A percentile compares a stretch with the other conserved stretches of the same genome.
These are phyloP conservation scores for Polydesmus complanatus DNA, from an alignment of 2,888 invertebrate genomes.

Conservation along the genomic window DNA sequence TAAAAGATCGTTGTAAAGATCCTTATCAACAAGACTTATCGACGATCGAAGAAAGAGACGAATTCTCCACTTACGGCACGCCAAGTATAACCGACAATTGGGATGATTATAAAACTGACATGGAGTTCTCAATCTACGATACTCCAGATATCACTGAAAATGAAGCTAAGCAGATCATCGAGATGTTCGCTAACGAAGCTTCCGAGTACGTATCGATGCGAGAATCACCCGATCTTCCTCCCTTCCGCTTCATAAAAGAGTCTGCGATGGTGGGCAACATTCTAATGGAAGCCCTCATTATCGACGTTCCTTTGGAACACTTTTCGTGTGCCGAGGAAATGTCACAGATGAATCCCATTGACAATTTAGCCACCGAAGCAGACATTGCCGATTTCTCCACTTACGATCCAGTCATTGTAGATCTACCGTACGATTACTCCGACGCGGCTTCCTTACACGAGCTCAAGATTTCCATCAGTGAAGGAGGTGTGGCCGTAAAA, in stretches of 20 bases:
- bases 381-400: slow-evolving; percentile 70
- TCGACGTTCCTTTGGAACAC: slow-evolving; percentile 74
- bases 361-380: slow-evolving; percentile 65
- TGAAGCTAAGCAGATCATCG: slow-evolving; percentile 77
- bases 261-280: slow-evolving; percentile 75
- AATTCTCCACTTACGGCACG: slow-evolving; percentile 18
- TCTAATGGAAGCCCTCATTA: slow-evolving; percentile 78
- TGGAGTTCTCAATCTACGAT: slow-evolving; percentile 56
- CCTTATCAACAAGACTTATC: slow-evolving; percentile 17
- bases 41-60: slow-evolving; percentile 18
- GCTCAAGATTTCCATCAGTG: slow-evolving; percentile 9
- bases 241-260: slow-evolving; percentile 74
- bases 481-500: neutral
- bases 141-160: slow-evolving; percentile 85
- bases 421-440: slow-evolving; percentile 17
- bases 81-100: slow-evolving; percentile 17
- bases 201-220: slow-evolving; percentile 59
- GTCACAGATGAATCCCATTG: slow-evolving; percentile 33
- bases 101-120: slow-evolving; percentile 18
- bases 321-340: slow-evolving; percentile 40
- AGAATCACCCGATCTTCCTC: slow-evolving; percentile 57
- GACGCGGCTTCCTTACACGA: slow-evolving; percentile 13
- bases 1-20: slow-evolving; percentile 9
- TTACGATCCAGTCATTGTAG: slow-evolving; percentile 19
- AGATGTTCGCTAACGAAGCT: slow-evolving; percentile 86